phyloP scores from a whole-genome alignment of 2,113 vertebrate genomes.

The Panurus biarmicus region DNA sequence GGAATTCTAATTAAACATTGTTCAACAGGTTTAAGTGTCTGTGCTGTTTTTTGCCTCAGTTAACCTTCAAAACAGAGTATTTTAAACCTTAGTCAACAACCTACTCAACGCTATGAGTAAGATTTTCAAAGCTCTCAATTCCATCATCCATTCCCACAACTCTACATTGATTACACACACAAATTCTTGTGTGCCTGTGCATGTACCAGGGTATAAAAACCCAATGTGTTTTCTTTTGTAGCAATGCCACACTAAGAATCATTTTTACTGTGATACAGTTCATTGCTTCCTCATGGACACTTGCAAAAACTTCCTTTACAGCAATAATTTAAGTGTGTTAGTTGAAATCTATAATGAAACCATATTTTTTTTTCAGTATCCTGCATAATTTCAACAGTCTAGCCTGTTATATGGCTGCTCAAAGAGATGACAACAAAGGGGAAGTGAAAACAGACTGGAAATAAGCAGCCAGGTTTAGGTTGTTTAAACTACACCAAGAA shows the following conservation, averaged over 20 bases:
- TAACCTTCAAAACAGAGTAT: background rate
- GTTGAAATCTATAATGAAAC: background rate
- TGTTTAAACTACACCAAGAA: background rate
- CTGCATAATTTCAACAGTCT: background rate
- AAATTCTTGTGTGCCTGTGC: background rate
- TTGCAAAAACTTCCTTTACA: background rate
- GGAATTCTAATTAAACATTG: background rate
- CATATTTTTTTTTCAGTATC: background rate
- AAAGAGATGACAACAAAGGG: background rate
- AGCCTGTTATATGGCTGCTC: background rate
- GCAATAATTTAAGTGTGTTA: background rate
- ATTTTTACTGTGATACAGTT: background rate
- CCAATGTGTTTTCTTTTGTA: background rate
- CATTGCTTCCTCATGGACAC: accelerated
- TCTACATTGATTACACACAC: background rate
- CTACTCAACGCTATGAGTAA: background rate
- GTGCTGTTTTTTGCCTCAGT: background rate
- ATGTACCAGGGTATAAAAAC: background rate
- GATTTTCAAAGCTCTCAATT: background rate
- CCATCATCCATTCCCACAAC: background rate
- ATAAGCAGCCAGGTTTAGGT: background rate
- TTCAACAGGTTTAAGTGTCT: background rate
- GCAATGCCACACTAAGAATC: background rate
- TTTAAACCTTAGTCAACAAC: background rate
- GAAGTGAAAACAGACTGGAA: background rate